These are phyloP conservation scores for Pantherophis vulpinus DNA, from an alignment of 2,797 vertebrate species.

Conservation along the genomic window DNA sequence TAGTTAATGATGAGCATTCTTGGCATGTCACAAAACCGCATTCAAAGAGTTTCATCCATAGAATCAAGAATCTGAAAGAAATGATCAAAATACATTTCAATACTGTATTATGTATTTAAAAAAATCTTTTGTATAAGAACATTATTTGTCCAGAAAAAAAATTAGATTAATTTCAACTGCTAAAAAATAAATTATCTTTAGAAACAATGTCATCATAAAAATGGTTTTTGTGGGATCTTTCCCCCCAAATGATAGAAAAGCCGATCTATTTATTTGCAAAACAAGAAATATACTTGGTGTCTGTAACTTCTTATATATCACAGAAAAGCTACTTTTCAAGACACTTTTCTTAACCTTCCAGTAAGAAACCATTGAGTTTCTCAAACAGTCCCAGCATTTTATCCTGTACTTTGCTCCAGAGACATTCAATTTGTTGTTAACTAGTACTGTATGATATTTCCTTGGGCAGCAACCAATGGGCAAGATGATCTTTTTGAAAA, in stretches of 20 bases:
- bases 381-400: not conserved
- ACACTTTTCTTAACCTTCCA: not conserved
- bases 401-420: not conserved
- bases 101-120: not conserved
- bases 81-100: not conserved
- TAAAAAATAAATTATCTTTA: not conserved
- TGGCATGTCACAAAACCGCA: not conserved
- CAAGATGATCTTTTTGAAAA: not conserved
- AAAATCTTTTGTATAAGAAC: not conserved
- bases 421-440: slow-evolving; percentile 2
- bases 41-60: not conserved
- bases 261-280: not conserved
- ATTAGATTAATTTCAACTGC: not conserved
- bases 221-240: not conserved
- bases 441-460: not conserved
- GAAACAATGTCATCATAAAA: not conserved
- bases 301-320: not conserved
- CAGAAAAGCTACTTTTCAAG: not conserved
- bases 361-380: not conserved
- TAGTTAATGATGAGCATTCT: not conserved
- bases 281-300: not conserved
- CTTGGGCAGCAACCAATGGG: not conserved
- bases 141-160: not conserved
- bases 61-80: not conserved
- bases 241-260: not conserved